These are phyloP conservation scores for Aptenodytes patagonicus DNA, from an alignment of 2,113 vertebrate genomes.

Conservation along the genomic window DNA sequence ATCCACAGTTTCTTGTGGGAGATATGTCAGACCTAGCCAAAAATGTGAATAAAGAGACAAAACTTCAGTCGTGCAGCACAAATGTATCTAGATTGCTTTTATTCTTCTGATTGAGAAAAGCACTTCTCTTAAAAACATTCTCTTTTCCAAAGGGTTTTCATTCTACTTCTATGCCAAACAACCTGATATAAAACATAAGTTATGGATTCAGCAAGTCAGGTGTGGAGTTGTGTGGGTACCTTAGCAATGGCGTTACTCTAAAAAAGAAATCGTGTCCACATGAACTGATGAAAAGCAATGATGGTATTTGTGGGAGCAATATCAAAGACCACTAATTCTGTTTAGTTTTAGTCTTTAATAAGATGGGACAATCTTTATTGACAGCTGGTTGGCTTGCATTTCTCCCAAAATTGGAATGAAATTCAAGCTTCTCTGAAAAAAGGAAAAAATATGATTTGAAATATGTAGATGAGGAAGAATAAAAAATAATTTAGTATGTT, in stretches of 20 bases:
- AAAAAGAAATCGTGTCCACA: not conserved
- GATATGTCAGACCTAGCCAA: not conserved
- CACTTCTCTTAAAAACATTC: not conserved
- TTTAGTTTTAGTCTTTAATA: not conserved
- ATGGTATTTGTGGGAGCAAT: not conserved
- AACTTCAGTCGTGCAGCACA: not conserved
- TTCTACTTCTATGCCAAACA: not conserved
- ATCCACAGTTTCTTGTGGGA: not conserved
- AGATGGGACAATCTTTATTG: not conserved
- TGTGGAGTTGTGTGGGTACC: not conserved
- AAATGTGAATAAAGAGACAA: not conserved
- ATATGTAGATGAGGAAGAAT: not conserved
- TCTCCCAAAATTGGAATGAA: not conserved
- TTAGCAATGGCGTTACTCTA: not conserved
- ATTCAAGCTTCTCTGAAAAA: not conserved
- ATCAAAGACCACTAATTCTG: not conserved
- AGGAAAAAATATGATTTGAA: not conserved
- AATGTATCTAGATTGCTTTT: not conserved
- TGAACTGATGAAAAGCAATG: not conserved
- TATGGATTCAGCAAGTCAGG: not conserved
- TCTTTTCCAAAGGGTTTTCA: not conserved
- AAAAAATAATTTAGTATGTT: not conserved
- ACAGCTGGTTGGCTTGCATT: not conserved
- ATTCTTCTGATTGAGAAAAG: not conserved
- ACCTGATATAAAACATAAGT: not conserved